Percentiles rank a stretch among this genome's conserved stretches.
Conservation (phyloP, 2,888 invertebrate genomes). For the Pomacea canaliculata region DNA sequence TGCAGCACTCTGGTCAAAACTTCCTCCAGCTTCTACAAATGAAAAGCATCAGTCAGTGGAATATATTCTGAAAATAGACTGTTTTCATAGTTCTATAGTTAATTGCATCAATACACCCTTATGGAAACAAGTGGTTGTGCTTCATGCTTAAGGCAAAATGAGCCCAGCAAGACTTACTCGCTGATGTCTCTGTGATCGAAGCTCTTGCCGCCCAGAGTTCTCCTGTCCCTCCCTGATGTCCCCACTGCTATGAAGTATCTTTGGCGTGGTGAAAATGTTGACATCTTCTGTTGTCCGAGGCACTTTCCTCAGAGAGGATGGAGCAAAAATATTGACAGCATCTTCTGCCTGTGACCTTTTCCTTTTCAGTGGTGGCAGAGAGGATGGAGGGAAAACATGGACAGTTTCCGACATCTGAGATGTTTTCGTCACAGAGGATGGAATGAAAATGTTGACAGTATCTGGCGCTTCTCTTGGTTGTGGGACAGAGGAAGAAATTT, state of each 20-base stretch:
- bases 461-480: too few species aligned
- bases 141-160: too few species aligned
- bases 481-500: too few species aligned
- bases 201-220: slow-evolving; percentile 15
- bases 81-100: too few species aligned
- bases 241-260: too few species aligned
- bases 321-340: slow-evolving; percentile 10
- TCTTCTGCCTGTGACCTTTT: not conserved
- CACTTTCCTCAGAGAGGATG: not conserved
- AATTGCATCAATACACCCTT: too few species aligned
- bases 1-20: slow-evolving; percentile 48
- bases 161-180: slow-evolving; percentile 36
- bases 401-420: not conserved
- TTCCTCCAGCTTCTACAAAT: slow-evolving; percentile 51
- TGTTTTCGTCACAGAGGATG: too few species aligned
- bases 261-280: not conserved
- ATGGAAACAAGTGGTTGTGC: too few species aligned
- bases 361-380: not conserved
- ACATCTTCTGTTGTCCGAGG: not conserved
- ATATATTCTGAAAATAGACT: not conserved
- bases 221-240: not conserved
- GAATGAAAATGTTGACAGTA: too few species aligned
- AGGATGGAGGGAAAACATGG: not conserved
- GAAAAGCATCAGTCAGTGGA: not conserved
- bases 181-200: slow-evolving; percentile 56